These are phyloP conservation scores for Rissa tridactyla DNA, from an alignment of 2,113 vertebrate species.

Conservation along the genomic window DNA sequence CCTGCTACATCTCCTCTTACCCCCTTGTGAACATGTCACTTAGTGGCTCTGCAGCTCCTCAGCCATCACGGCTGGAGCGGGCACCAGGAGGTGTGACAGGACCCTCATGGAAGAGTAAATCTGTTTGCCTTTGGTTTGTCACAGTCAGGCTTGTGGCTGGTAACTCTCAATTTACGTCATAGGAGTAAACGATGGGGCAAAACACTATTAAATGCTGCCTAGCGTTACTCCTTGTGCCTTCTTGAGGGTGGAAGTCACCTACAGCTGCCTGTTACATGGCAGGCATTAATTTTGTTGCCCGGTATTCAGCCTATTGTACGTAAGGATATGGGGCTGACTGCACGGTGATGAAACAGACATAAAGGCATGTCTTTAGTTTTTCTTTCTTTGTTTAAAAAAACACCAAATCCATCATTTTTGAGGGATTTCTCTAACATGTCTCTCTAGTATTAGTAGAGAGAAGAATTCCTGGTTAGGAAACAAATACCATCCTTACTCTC, in stretches of 20 bases:
- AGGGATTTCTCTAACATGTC: background rate
- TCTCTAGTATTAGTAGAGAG: background rate
- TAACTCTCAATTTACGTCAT: background rate
- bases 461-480: background rate
- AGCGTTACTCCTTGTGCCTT: background rate
- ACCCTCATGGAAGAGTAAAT: background rate
- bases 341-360: too few species aligned
- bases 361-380: background rate
- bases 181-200: background rate
- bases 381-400: background rate
- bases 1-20: background rate
- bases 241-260: background rate
- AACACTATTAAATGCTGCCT: background rate
- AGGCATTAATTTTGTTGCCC: background rate
- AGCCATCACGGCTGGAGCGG: background rate
- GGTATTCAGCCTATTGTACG: rapidly evolving
- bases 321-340: background rate
- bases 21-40: background rate
- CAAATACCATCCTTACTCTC: background rate
- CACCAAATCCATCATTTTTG: background rate
- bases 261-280: background rate
- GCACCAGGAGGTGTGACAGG: background rate
- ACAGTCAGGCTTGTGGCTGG: background rate
- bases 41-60: background rate
- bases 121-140: background rate